A percentile compares a stretch with the other conserved stretches of the same genome.
phyloP scores from a whole-genome alignment of 2,113 vertebrate genomes.

The Lethenteron reissneri region DNA sequence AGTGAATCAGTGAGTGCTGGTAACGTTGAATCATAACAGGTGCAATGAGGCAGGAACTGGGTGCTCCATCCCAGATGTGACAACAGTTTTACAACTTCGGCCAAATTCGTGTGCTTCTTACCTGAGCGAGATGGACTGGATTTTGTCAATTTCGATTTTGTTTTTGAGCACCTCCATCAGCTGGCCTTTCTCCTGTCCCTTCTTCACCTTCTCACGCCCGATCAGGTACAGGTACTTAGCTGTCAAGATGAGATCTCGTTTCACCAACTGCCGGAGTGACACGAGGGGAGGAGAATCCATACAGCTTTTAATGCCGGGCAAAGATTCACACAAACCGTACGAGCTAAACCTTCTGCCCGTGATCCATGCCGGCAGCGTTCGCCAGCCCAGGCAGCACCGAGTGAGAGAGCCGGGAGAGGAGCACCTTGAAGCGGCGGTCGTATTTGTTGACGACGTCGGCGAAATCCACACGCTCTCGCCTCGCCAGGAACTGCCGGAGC shows the following conservation, averaged over 20 bases:
- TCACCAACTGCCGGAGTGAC: slow-evolving; percentile 38
- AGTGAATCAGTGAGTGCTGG: no score
- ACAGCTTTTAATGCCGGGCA: no score
- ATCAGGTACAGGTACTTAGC: slow-evolving; percentile 74
- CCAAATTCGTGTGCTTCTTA: slow-evolving; percentile 11
- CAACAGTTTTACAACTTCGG: no score
- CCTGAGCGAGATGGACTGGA: slow-evolving; percentile 50
- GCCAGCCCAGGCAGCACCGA: no score
- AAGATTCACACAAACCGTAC: no score
- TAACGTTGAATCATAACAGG: no score
- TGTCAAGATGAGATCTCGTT: slow-evolving; percentile 71
- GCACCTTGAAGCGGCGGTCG: slow-evolving; percentile 41
- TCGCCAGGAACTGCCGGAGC: slow-evolving; percentile 36
- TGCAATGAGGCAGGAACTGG: no score
- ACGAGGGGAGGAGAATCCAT: neutral
- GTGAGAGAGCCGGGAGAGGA: neutral
- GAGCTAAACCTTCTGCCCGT: no score
- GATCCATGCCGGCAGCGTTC: no score
- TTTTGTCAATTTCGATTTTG: slow-evolving; percentile 48
- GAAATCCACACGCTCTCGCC: slow-evolving; percentile 42
- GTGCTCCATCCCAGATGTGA: no score
- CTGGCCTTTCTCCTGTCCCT: slow-evolving; percentile 74
- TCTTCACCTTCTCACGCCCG: slow-evolving; percentile 78
- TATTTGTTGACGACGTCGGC: slow-evolving; percentile 38
- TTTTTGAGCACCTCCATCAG: slow-evolving; percentile 81